Evolutionary conservation across 2,797 vertebrate species (phyloP).

Genomic region (Chloroceryle inda): DNA sequence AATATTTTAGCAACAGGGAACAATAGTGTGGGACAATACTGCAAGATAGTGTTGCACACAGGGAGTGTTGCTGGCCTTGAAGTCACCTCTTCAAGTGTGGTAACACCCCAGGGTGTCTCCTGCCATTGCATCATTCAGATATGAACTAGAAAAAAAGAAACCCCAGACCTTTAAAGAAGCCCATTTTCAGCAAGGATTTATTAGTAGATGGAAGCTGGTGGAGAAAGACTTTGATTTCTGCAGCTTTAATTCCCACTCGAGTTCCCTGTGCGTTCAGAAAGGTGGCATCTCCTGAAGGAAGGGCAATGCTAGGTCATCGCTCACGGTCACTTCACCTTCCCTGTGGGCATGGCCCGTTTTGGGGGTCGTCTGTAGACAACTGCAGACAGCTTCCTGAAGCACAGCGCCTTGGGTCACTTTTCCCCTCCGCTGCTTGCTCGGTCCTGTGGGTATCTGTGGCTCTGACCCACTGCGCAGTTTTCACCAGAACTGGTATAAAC

Average conservation of each 20-base stretch:
- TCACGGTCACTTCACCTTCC: neutral
- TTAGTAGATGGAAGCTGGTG: conserved; percentile 4
- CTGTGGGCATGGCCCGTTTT: neutral
- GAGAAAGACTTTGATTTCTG: conserved; percentile 9
- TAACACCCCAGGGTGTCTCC: conserved; percentile 68
- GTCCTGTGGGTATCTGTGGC: neutral
- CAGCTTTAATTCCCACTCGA: neutral
- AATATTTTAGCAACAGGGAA: conserved; percentile 59
- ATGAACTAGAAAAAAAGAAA: conserved; percentile 23
- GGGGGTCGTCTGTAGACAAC: neutral
- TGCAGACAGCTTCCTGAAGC: neutral
- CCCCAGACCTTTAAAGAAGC: conserved; percentile 14
- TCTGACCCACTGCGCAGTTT: neutral
- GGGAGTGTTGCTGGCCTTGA: conserved; percentile 57
- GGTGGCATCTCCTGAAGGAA: neutral
- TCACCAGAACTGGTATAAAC: neutral
- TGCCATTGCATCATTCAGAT: conserved; percentile 49
- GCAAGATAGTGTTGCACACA: conserved; percentile 41
- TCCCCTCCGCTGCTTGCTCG: neutral
- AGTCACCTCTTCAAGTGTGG: conserved; percentile 61
- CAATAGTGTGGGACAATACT: conserved; percentile 51
- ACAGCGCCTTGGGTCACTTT: neutral
- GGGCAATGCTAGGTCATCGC: neutral
- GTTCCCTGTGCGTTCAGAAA: neutral
- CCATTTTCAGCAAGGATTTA: neutral